A percentile compares a stretch with the other conserved stretches of the same genome.
phyloP scores from a whole-genome alignment of 1,140 invertebrate species.

The Portunus trituberculatus region DNA sequence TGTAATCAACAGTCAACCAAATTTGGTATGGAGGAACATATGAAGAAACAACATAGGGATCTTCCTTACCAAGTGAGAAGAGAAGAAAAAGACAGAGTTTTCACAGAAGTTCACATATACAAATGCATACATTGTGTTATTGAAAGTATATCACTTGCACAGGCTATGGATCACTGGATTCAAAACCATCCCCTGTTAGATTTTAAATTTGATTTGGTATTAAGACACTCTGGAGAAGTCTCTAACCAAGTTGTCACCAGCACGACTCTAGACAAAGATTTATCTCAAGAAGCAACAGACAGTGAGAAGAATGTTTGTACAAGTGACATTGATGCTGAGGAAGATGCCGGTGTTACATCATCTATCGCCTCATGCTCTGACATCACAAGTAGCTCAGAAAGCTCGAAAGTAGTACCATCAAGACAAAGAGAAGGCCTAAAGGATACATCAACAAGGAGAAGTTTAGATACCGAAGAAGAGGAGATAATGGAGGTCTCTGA shows the following conservation, averaged over 20 bases:
- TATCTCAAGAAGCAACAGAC: neutral
- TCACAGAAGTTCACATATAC: conserved; percentile 74
- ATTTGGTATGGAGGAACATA: conserved; percentile 69
- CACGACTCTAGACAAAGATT: conserved; percentile 69
- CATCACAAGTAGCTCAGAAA: conserved; percentile 64
- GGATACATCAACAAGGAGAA: conserved; percentile 47
- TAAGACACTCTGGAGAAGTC: conserved; percentile 68
- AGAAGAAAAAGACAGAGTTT: conserved; percentile 67
- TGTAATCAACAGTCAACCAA: conserved; percentile 69
- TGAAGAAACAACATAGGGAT: conserved; percentile 74
- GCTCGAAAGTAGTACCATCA: neutral
- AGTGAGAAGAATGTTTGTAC: neutral
- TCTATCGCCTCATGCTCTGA: conserved; percentile 41
- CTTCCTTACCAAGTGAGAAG: conserved; percentile 75
- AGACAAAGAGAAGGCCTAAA: conserved; percentile 46
- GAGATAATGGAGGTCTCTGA: conserved; percentile 28
- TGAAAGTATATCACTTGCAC: conserved; percentile 72
- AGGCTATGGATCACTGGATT: conserved; percentile 76
- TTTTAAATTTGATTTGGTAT: conserved; percentile 70
- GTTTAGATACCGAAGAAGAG: conserved; percentile 63
- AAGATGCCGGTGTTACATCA: neutral
- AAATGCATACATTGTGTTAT: conserved; percentile 73
- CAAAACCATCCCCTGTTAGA: conserved; percentile 71
- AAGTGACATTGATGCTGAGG: conserved; percentile 29
- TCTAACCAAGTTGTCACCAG: conserved; percentile 71